phyloP scores from a whole-genome alignment of 2,888 invertebrate species.

The Tanaodytes sp. region DNA sequence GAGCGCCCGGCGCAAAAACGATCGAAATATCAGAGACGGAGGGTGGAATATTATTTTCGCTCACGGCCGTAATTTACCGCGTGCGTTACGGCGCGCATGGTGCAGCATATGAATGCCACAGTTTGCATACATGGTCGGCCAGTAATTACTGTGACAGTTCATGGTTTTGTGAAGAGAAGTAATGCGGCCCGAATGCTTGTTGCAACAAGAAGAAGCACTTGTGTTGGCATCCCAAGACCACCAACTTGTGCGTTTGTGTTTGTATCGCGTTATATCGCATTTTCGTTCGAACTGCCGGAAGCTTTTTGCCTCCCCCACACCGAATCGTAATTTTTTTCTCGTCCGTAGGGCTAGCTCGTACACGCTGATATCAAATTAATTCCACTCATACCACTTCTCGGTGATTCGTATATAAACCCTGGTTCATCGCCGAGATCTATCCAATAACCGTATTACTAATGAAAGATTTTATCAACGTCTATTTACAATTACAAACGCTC shows the following conservation, averaged over 20 bases:
- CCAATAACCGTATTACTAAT: too few relatives aligned
- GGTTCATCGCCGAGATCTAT: too few relatives aligned
- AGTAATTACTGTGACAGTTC: conserved; percentile 64
- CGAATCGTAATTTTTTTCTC: too few relatives aligned
- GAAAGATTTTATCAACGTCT: too few relatives aligned
- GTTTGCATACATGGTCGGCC: conserved; percentile 54
- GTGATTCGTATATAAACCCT: too few relatives aligned
- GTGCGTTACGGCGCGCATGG: conserved; percentile 50
- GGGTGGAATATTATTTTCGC: conserved; percentile 60
- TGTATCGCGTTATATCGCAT: conserved; percentile 56
- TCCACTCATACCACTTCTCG: too few relatives aligned
- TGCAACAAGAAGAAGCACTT: conserved; percentile 62
- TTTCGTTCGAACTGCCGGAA: conserved; percentile 22
- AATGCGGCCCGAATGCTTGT: conserved; percentile 63
- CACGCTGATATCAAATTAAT: too few relatives aligned
- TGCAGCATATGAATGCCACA: conserved; percentile 52
- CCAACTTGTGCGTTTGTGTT: conserved; percentile 31
- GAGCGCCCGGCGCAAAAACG: conserved; percentile 36
- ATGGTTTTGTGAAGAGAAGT: conserved; percentile 64
- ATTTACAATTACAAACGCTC: too few relatives aligned
- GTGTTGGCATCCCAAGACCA: conserved; percentile 29
- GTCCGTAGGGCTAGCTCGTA: too few relatives aligned
- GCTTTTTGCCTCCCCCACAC: too few relatives aligned
- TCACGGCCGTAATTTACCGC: conserved; percentile 58
- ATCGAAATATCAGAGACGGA: conserved; percentile 55